Percentiles rank a stretch among this genome's conserved stretches.
Conservation (phyloP, 2,113 vertebrate species). For the Tachysurus fulvidraco region DNA sequence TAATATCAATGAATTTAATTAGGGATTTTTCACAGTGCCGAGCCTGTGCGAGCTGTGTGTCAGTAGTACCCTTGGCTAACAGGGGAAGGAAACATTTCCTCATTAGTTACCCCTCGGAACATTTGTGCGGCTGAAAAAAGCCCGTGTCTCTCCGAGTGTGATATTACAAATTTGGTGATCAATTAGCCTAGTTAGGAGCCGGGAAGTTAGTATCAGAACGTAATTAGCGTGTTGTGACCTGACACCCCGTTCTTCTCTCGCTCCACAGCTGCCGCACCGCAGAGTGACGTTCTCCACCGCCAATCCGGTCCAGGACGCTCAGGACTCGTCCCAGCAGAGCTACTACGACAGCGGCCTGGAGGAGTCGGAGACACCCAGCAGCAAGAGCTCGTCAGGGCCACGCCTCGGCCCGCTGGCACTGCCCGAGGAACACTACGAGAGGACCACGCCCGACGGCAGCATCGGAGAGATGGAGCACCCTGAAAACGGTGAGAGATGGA, state of each 20-base stretch:
- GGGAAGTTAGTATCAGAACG: constrained; percentile 38
- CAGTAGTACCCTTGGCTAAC: constrained; percentile 39
- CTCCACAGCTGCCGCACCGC: constrained; percentile 90
- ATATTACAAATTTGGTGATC: constrained; percentile 58
- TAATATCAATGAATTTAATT: constrained; percentile 41
- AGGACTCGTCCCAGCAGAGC: constrained; percentile 96
- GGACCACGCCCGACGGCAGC: constrained; percentile 97
- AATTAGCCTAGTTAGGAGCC: constrained; percentile 52
- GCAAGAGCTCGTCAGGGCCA: constrained; percentile 95
- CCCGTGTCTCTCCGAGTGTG: constrained; percentile 45
- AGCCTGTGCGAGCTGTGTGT: constrained; percentile 11
- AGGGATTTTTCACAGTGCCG: constrained; percentile 26
- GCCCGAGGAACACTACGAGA: constrained; percentile 96
- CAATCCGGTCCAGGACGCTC: constrained; percentile 95
- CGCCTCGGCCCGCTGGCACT: constrained; percentile 93
- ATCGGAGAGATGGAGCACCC: constrained; percentile 99
- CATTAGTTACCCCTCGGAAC: constrained; percentile 46
- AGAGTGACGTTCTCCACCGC: constrained; percentile 97
- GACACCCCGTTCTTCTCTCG: constrained; percentile 43
- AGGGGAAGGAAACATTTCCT: constrained; percentile 45
- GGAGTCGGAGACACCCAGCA: constrained; percentile 97
- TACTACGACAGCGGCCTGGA: constrained; percentile 98
- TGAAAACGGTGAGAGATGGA: constrained; percentile 83
- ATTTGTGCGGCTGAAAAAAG: constrained; percentile 37
- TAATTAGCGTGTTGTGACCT: constrained; percentile 49